phyloP scores from a whole-genome alignment of 92 coral and sea anemone species.

The Phymanthus crucifer region DNA sequence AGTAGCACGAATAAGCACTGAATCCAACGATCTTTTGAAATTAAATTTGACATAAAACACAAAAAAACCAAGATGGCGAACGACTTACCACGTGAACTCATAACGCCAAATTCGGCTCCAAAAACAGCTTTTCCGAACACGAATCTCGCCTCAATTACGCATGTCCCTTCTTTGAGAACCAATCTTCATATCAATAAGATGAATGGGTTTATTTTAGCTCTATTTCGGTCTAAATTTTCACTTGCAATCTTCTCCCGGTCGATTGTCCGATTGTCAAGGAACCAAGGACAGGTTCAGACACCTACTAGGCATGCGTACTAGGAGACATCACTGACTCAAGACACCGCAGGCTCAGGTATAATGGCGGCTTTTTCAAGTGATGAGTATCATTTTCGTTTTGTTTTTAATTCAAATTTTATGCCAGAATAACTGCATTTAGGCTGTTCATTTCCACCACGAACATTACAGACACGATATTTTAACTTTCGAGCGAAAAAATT shows the following conservation, averaged over 20 bases:
- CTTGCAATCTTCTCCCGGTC: neutral
- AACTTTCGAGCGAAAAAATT: no score
- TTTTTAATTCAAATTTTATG: neutral
- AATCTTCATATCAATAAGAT: constrained; percentile 19
- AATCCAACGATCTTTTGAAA: neutral
- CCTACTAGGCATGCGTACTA: constrained; percentile 40
- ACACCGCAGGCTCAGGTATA: constrained; percentile 8
- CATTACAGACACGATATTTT: no score
- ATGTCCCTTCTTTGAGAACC: constrained; percentile 13
- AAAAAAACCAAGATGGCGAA: constrained; percentile 27
- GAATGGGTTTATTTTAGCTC: neutral
- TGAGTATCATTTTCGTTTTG: neutral
- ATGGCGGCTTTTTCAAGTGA: constrained; percentile 16
- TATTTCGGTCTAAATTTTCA: neutral
- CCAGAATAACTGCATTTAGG: neutral
- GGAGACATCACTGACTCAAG: neutral
- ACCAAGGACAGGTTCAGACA: neutral
- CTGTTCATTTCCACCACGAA: neutral
- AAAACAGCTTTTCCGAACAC: neutral
- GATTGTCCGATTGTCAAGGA: neutral
- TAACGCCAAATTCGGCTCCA: neutral
- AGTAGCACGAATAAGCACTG: neutral
- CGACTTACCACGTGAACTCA: constrained; percentile 43
- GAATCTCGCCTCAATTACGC: neutral
- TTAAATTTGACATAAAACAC: neutral